Base-by-base conservation (phyloP, 2,113 vertebrate species). In the Hydropotes inermis region DNA sequence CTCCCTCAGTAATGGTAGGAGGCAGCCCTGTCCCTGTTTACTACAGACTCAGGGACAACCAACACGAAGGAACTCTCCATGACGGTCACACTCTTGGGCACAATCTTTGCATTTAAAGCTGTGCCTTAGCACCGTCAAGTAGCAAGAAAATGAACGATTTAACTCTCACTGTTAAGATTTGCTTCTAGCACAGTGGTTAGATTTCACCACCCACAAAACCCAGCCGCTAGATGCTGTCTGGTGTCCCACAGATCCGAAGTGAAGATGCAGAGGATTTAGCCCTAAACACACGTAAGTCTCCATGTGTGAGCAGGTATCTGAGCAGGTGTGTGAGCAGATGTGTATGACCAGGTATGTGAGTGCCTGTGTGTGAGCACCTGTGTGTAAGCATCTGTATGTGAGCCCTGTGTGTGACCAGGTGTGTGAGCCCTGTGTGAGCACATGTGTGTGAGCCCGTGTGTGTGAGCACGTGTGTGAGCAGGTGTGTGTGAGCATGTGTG, bases 231-330 rank as follows among this genome's bases (percentile, higher is more conserved):
- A 93, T 58, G 60, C 74, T 84, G 81, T 87, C 52, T 58, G 89
- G 27, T 9, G 6, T 93, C 55, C 67, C 97, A 78, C 82, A 94
- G 45, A 79, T 45, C 58, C 27, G 0, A 39, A 88, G 64, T 45
- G 96, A 67, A 15, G 23, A 45, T 10, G 47, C 98, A 13, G 88
- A 96, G 91, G 89, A 97, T 28, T 6, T 2, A 15, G 61, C n/a
- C 78, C 86, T 95, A 74, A 70, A 0, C 4, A 70, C 94, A 87
- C 0, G 5, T 4, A 5, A 0, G 47, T 17, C 47, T 64, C 15
- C 6, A 10, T 3, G 6, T n/a, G 8, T 55, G 23, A 52, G 11
- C 11, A n/a, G 33, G 19, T 23, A 4, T 82, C 12, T 43, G 84
- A 60, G 28, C 82, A 25, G 10, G 5, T 19, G 43, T 33, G 19